Base-by-base conservation (phyloP, 2,113 vertebrate genomes). In the Cyanoramphus novaezelandiae region DNA sequence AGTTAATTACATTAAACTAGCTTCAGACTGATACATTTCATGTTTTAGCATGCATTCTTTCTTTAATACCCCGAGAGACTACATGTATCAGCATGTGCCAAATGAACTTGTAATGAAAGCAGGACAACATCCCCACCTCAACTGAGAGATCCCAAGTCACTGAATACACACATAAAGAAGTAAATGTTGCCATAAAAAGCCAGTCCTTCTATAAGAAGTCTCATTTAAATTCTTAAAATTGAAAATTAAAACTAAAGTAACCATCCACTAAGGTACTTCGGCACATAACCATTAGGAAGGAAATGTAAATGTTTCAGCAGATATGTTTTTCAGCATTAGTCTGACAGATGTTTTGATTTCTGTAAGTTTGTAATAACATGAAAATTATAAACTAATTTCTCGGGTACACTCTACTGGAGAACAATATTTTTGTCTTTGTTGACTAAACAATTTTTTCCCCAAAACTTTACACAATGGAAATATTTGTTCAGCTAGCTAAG, bases 321-420 rank as follows among this genome's bases (percentile, higher is more conserved):
- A 0, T 47, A 9, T 0, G 2, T 39, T 75, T 95, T 72, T 62
- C 49, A 65, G 5, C 27, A 27, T 21, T 65, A 52, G 11, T 33
- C 41, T 49, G 8, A 37, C 10, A 53, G 7, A 33, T 7, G 28
- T 57, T 82, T 57, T 68, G 18, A 57, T 49, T 78, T 44, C 37
- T 4, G 0, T 29, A 62, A 44, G 16, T 27, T 27, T 21, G 18
- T 13, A 64, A 16, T 10, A 83, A 65, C 0, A 9, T 5, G 7
- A 67, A 67, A 72, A 60, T 11, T 14, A 67, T 1, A 63, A 82
- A 44, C 14, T 65, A 35, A 47, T 69, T 72, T 76, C 21, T 65
- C 27, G 33, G 13, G 21, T 63, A 65, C 6, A 2, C 4, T 55
- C 7, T 17, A 63, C 13, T 7, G 1, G 11, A 53, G 16, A 18